phyloP scores from a whole-genome alignment of 37 sponge, comb jelly and placozoan genomes.

The Ephydatia muelleri region DNA sequence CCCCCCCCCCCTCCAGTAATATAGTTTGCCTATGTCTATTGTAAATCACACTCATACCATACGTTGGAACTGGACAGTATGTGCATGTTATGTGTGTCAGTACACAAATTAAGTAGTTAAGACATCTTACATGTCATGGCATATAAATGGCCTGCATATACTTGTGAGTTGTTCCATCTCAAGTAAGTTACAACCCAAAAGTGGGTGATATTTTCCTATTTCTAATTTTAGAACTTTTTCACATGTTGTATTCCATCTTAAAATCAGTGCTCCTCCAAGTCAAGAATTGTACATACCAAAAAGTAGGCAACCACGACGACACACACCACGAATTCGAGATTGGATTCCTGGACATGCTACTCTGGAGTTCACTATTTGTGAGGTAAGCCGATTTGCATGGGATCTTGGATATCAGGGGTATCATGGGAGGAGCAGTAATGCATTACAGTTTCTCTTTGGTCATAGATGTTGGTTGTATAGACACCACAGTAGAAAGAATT shows the following conservation, averaged over 20 bases:
- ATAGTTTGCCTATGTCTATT: too few species aligned
- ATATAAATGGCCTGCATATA: too few species aligned
- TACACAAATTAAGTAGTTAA: too few species aligned
- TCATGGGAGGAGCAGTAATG: not conserved
- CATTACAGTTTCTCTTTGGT: not conserved
- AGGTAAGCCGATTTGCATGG: not conserved
- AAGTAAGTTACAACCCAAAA: not conserved
- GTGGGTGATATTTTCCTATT: too few species aligned
- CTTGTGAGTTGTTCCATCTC: not conserved
- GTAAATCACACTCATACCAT: too few species aligned
- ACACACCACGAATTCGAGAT: not conserved
- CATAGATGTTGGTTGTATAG: not conserved
- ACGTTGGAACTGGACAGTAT: too few species aligned
- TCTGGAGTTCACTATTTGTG: not conserved
- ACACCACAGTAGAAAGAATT: too few species aligned
- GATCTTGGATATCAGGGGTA: not conserved
- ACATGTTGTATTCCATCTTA: not conserved
- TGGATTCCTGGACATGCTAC: not conserved
- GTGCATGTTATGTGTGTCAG: too few species aligned
- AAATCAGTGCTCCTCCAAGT: not conserved
- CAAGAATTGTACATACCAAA: not conserved
- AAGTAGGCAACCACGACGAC: not conserved
- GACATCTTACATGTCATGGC: too few species aligned
- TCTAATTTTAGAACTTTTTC: not conserved
- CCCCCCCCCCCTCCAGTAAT: too few species aligned